Evolutionary conservation across 35 echinoderm and acorn worm genomes (phyloP), one percentile per base, ranked within the genome.

Genomic region (Acanthaster planci): DNA sequence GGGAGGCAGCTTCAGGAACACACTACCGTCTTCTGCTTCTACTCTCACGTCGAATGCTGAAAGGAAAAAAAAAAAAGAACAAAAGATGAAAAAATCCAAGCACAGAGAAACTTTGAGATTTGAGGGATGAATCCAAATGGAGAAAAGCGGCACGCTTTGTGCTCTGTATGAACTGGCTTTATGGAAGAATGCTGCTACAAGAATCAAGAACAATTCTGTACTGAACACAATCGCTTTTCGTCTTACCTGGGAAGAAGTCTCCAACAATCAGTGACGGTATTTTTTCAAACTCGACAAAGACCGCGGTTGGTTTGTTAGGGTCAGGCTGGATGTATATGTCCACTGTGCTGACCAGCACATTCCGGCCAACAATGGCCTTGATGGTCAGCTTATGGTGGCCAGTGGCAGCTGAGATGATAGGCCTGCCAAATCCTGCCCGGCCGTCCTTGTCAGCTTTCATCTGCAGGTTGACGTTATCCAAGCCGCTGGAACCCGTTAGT

Each of bases 31-130:
- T 57, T 93, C 95, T 42, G 92, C 88, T 50, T 60, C 37, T 1
- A 94, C 95, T n/a, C 32, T 68, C 2, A 98, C 85, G 38, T 79
- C 67, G 75, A 98, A 98, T 82, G 93, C 95, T 97, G 17, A 52
- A 83, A 42, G 17, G 6, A 38, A 29, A 9, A 50, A 82, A 32
- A 89, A n/a, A 1, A 52, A 38, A 87, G 9, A 87, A 5, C 23
- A 42, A 78, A 80, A 15, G 8, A 79, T 7, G 27, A 42, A 39
- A 47, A 47, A 47, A 47, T n/a, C n/a, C n/a, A n/a, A n/a, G n/a
- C 42, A 47, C 4, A 47, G 42, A 47, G 12, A 47, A 6, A 47
- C 4, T 47, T 47, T 47, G 4, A 47, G 12, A 47, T 12, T 47
- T n/a, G n/a, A n/a, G n/a, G n/a, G n/a, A n/a, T n/a, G n/a, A n/a